A percentile compares a stretch with the other conserved stretches of the same genome.
These are phyloP conservation scores for Peromyscus leucopus DNA, from an alignment of 2,113 vertebrate species.

Conservation along the genomic window DNA sequence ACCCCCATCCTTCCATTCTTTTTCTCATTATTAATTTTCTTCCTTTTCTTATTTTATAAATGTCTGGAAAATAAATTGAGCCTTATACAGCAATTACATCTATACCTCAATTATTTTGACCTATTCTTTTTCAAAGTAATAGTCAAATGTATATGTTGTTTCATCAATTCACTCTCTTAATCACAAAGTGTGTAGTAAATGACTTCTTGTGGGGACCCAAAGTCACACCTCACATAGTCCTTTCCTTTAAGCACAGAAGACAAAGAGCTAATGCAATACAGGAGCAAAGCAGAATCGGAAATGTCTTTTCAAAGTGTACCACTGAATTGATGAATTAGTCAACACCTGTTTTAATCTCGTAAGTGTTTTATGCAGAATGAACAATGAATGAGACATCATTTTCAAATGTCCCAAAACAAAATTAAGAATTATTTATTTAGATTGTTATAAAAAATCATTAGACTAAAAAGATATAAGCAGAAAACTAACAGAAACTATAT, in stretches of 20 bases:
- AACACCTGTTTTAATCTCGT: background rate
- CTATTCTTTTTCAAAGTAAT: background rate
- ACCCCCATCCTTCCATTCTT: background rate
- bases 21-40: background rate
- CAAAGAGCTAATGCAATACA: background rate
- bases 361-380: background rate
- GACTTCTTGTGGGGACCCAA: background rate
- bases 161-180: background rate
- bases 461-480: background rate
- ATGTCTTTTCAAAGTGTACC: background rate
- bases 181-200: background rate
- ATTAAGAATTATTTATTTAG: slow-evolving; percentile 9
- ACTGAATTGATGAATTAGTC: background rate
- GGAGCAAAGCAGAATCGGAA: slow-evolving; percentile 11
- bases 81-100: background rate
- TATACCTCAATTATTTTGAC: background rate
- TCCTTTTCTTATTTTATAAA: background rate
- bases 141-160: background rate
- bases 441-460: slow-evolving; percentile 18
- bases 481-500: background rate
- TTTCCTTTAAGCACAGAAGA: background rate
- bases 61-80: background rate
- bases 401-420: background rate
- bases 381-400: background rate
- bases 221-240: background rate